Conservation (phyloP, 2,888 invertebrate species). For the Chalcis sispes region DNA sequence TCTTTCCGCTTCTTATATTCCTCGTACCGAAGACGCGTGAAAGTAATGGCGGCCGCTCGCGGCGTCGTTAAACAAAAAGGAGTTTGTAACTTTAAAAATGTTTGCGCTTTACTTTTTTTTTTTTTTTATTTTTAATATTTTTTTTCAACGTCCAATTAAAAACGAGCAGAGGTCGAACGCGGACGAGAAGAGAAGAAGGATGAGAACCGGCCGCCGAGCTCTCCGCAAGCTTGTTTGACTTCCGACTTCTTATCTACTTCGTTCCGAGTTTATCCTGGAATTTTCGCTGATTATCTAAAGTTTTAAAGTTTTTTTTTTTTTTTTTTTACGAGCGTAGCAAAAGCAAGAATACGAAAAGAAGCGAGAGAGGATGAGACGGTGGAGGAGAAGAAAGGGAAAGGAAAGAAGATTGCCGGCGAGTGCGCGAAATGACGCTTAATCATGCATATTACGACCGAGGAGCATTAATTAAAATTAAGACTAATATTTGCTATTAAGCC, state of each 20-base stretch:
- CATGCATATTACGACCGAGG: conserved; percentile 5
- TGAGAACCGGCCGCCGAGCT: too few species aligned
- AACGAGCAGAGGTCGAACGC: background rate
- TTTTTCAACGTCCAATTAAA: conserved; percentile 25
- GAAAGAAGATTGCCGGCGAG: background rate
- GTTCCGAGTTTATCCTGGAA: conserved; percentile 9
- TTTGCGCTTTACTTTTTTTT: background rate
- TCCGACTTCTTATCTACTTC: conserved; percentile 22
- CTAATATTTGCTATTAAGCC: conserved; percentile 20
- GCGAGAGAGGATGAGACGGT: background rate
- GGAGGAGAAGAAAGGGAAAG: background rate
- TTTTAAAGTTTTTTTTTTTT: conserved; percentile 5
- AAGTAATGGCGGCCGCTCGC: background rate
- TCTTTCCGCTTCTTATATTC: background rate
- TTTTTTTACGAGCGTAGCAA: background rate
- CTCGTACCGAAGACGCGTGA: background rate
- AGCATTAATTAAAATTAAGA: conserved; percentile 43
- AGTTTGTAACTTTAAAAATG: background rate
- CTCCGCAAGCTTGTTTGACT: conserved; percentile 9
- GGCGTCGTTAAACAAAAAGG: background rate
- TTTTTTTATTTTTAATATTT: background rate
- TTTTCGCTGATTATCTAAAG: conserved; percentile 25
- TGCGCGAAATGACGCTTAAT: conserved; percentile 20
- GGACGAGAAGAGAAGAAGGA: background rate
- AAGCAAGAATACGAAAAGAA: background rate